Percentiles rank a stretch among this genome's conserved stretches.
Evolutionary conservation across 2,113 vertebrate genomes (phyloP).

Genomic region (Morone saxatilis): DNA sequence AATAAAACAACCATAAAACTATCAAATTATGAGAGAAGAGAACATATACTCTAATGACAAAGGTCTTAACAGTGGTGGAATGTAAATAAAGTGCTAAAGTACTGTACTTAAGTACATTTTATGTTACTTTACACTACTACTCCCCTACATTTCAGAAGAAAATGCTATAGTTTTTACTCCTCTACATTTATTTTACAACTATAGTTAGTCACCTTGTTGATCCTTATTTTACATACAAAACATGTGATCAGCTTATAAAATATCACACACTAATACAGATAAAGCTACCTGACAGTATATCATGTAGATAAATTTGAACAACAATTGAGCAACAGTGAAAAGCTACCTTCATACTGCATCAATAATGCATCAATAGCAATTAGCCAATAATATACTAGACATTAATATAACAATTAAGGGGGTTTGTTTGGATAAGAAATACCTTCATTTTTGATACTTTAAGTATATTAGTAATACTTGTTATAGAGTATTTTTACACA

Average conservation of each 20-base stretch:
- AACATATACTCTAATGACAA: background rate
- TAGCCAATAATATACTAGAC: background rate
- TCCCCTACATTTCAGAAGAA: background rate
- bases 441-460: background rate
- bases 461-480: background rate
- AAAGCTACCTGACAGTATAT: background rate
- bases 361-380: background rate
- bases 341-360: background rate
- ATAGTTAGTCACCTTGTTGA: background rate
- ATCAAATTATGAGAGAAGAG: background rate
- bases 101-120: background rate
- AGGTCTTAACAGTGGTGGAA: background rate
- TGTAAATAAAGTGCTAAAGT: background rate
- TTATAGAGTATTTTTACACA: background rate
- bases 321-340: background rate
- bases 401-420: background rate
- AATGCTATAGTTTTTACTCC: background rate
- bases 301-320: background rate
- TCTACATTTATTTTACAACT: background rate
- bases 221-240: background rate
- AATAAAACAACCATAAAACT: background rate
- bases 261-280: background rate
- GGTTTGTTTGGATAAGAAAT: background rate
- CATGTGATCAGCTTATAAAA: background rate
- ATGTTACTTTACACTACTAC: background rate